Conservation (phyloP, 1,140 invertebrate species). For the Cydia strobilella region DNA sequence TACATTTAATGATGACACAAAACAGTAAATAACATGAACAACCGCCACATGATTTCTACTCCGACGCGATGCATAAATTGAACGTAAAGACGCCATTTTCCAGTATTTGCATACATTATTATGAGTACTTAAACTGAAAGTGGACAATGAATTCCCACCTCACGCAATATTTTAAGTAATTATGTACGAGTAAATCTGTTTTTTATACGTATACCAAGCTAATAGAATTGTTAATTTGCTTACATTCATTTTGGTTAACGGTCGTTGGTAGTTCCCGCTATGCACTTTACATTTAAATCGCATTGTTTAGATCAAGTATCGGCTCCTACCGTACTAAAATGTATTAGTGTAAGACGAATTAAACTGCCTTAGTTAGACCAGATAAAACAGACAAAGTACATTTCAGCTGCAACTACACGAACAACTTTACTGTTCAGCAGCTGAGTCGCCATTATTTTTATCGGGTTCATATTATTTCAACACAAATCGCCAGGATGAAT, state of each 20-base stretch:
- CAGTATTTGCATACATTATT: constrained; percentile 16
- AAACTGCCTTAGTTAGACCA: no score
- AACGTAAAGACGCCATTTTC: constrained; percentile 16
- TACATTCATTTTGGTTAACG: background rate
- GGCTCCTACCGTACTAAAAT: no score
- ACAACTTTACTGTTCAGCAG: no score
- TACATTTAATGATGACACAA: constrained; percentile 8
- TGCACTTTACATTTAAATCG: background rate
- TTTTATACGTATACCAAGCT: background rate
- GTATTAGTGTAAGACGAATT: no score
- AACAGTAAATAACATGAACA: constrained; percentile 11
- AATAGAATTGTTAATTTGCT: constrained; percentile 12
- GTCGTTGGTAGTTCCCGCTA: background rate
- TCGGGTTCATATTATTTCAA: no score
- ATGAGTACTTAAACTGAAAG: constrained; percentile 21
- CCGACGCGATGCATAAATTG: constrained; percentile 8
- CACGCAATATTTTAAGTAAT: constrained; percentile 2
- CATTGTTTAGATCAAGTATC: background rate
- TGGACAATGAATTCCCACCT: constrained; percentile 19
- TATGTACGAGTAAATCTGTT: constrained; percentile 1
- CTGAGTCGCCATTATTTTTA: no score
- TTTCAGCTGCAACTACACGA: no score
- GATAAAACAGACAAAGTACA: no score
- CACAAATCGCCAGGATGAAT: no score
- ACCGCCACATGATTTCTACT: constrained; percentile 4